Evolutionary conservation across 2,888 invertebrate species (phyloP), one percentile per base, ranked within the genome.

Genomic region (Ormyrus nitidulus): DNA sequence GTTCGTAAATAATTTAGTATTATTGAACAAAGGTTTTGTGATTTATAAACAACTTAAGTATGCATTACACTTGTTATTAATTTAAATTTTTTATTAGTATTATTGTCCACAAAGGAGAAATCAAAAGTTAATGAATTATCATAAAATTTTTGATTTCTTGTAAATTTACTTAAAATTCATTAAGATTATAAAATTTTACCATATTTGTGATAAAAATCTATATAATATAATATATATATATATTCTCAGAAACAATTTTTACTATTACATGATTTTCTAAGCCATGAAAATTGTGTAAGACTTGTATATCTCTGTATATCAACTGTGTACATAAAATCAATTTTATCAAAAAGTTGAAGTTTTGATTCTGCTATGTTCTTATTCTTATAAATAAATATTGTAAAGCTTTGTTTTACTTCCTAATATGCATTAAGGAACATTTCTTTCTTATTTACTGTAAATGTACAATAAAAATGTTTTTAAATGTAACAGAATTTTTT

Each of bases 391-490:
- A 19, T 74, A 69, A 13, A 51, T 69, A 44, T 79, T 79, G 74
- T 74, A 70, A 70, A 75, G 69, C 64, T 69, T 68, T 62, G 48
- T 61, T 64, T 64, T 53, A 62, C 69, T 48, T 69, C 53, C 49
- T 66, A 44, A 72, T 72, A 70, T 72, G 53, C 58, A 49, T 11
- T 34, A 34, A 34, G 34, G 4, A 34, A 34, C 4, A 34, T 53
- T 66, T 72, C 4, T 54, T 61, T 61, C 11, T 7, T 48, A 68
- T 68, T 8, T 19, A 11, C 46, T 66, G 51, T 72, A 61, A 51
- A 54, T 74, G 59, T 77, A 77, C 51, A 80, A 80, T 77, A 80
- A 80, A 80, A 61, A 78, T 19, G 65, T 73, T 80, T 65, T 74
- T 64, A 70, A 72, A 69, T 58, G 53, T 56, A 58, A n/a, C 11